Base-by-base conservation (phyloP, 2,888 invertebrate genomes). In the Pecten maximus region DNA sequence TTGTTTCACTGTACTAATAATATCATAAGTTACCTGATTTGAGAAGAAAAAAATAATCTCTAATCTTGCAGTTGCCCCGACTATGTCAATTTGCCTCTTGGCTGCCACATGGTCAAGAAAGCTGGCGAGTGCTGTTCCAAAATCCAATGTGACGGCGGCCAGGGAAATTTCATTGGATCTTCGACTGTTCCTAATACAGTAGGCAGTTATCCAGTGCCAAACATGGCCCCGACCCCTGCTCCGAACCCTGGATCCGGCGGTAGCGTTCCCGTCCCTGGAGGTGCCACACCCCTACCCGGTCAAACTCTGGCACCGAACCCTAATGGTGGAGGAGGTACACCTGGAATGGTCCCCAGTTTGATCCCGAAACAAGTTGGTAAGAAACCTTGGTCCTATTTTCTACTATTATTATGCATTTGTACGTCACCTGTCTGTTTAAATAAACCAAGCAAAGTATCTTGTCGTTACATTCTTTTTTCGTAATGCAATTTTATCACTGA, bases 111-210 rank as follows among this genome's bases (percentile, higher is more conserved):
- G 90, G 92, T 93, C 8, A 91, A 93, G 60, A 90, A 90, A 12
- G 89, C 91, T 12, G 93, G 93, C 0, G 93, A 94, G 60, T 95
- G 95, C 89, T 95, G 95, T 91, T 94, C 93, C 40, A 92, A 91
- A 40, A 91, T 95, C 60, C 88, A 93, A 39, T 95, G 95, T 90
- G 89, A 90, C 28, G 93, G 94, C 19, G 92, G 92, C 0, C 88
- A 91, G 12, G 94, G 95, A 12, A 93, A 93, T 16, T 94, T 95
- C 89, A 93, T 93, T 0, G 95, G 95, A 6, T 95, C 95, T 8
- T 93, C 94, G 91, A 93, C 94, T 12, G 92, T 93, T 12, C 94
- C 94, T n/a, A 93, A 93, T 87, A 93, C 94, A 40, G 93, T 95
- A 88, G 95, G 95, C 48, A 94, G 94, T 12, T 93, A 94, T 86